Evolutionary conservation across 2,888 invertebrate genomes (phyloP), one percentile per base, ranked within the genome.

Genomic region (Rosalia funebris): DNA sequence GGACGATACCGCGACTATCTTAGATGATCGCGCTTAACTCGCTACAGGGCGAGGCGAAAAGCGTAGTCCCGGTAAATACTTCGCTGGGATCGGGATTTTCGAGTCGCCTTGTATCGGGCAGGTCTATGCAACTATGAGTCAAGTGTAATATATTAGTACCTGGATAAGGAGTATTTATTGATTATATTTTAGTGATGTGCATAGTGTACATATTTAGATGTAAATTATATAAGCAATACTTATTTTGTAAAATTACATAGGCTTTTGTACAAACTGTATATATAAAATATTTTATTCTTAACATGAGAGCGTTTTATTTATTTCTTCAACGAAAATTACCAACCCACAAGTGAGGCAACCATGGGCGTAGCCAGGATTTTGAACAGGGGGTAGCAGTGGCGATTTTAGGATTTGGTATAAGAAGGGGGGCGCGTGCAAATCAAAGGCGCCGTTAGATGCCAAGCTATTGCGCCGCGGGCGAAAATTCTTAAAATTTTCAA

Each of bases 101-200:
- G 11, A 11, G 5, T 12, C 53, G 16, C 42, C 42, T 32, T 53
- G 53, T 53, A 53, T 32, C 12, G 7, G 11, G 25, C 32, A 17
- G 17, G 16, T 42, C 32, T 53, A 60, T 62, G 66, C 67, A 69
- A 66, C 53, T 56, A n/a, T n/a, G 55, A 77, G 78, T 78, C 77
- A 79, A 75, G 68, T 81, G 80, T 81, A 79, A 79, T 76, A 79
- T 80, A 79, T 77, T 79, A 76, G 81, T 81, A 81, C 80, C 81
- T 81, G 81, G 75, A 72, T 79, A 78, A 79, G 80, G 80, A 77
- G 75, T 81, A 80, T 79, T 80, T 80, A 79, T 81, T 80, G 66
- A 76, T 63, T 74, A 71, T 70, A 68, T 68, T 71, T 71, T 68
- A 71, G 61, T 54, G 56, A 73, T 79, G 79, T 78, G 77, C 74